A percentile compares a stretch with the other conserved stretches of the same genome.
These are phyloP conservation scores for Tyrophagus putrescentiae DNA, from an alignment of 1,140 invertebrate species.

Conservation along the genomic window DNA sequence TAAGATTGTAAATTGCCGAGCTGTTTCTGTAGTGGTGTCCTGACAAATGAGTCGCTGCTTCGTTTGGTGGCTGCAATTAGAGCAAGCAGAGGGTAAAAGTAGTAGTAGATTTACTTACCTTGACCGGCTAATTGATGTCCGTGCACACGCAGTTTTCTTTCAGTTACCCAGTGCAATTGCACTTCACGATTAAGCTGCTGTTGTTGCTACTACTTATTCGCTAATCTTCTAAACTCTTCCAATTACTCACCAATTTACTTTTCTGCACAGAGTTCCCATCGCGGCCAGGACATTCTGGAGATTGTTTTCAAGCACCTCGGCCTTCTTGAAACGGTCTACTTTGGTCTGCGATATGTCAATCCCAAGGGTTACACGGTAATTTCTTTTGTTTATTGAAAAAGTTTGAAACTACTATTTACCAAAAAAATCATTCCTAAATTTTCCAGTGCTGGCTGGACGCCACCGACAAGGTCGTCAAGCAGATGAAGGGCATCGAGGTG, in stretches of 20 bases:
- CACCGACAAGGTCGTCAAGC: conserved; percentile 60
- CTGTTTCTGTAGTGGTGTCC: too few relatives aligned
- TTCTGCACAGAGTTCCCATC: conserved; percentile 47
- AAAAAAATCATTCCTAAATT: neutral
- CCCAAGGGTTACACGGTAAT: conserved; percentile 38
- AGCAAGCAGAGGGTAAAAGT: too few relatives aligned
- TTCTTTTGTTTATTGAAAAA: conserved; percentile 8
- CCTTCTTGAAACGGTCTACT: conserved; percentile 78
- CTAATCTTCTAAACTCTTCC: conserved; percentile 29
- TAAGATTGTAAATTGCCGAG: too few relatives aligned
- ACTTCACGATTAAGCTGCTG: too few relatives aligned
- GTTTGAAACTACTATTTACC: neutral
- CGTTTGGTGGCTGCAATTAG: neutral
- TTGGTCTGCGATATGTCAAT: conserved; percentile 74
- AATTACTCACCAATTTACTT: neutral
- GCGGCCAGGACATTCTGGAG: conserved; percentile 68
- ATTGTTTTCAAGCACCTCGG: conserved; percentile 75
- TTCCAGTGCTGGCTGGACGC: conserved; percentile 83
- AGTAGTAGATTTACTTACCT: too few relatives aligned
- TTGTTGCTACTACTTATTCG: too few relatives aligned
- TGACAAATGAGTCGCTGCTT: neutral
- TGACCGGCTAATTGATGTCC: too few relatives aligned
- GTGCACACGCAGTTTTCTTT: too few relatives aligned
- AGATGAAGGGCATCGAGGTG: conserved; percentile 49
- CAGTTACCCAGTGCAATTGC: too few relatives aligned